Evolutionary conservation across 2,797 vertebrate species (phyloP).

Genomic region (Heliangelus exortis): DNA sequence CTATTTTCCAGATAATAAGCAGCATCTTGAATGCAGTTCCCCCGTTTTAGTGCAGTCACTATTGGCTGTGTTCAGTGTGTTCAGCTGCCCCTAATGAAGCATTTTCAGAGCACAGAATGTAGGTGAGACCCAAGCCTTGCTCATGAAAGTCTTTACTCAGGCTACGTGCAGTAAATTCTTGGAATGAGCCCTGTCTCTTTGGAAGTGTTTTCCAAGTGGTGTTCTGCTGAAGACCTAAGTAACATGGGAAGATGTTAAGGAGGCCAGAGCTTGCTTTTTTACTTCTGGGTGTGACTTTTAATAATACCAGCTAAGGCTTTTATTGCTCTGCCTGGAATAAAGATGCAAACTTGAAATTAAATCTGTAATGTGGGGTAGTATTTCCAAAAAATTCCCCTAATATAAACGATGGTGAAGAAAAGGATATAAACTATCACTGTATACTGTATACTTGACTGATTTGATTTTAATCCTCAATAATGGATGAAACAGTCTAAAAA

Average conservation of each 20-base stretch:
- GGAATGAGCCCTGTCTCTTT: not conserved
- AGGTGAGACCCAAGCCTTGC: not conserved
- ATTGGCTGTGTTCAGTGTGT: not conserved
- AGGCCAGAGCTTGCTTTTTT: not conserved
- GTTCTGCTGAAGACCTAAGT: not conserved
- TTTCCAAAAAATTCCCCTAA: not conserved
- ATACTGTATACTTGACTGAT: not conserved
- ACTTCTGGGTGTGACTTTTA: not conserved
- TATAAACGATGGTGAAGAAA: not conserved
- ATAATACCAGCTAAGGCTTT: not conserved
- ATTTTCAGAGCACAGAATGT: not conserved
- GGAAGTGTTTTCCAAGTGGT: not conserved
- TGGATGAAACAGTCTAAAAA: not conserved
- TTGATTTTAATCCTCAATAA: not conserved
- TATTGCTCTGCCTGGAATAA: not conserved
- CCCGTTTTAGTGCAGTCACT: not conserved
- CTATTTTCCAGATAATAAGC: not conserved
- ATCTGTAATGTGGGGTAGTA: not conserved
- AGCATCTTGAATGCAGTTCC: not conserved
- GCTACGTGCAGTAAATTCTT: not conserved
- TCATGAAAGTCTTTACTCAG: slow-evolving; percentile 17
- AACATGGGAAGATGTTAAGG: not conserved
- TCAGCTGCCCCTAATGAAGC: not conserved
- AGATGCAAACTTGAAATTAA: not conserved
- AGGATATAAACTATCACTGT: not conserved